Conservation (phyloP, 1,140 invertebrate genomes). For the Zaprionus tsacasi region DNA sequence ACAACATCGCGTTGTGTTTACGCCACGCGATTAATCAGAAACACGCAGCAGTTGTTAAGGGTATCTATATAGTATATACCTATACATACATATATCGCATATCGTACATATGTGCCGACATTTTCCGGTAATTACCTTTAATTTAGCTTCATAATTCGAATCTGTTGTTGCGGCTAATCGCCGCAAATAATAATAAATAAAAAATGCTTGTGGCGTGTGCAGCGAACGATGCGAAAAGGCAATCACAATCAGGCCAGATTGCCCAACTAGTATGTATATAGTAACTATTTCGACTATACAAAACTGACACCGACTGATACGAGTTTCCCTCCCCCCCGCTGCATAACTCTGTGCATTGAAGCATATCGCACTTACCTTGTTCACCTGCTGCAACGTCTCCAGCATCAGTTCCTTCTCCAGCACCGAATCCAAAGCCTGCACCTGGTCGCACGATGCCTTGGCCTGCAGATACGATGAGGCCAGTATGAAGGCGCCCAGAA, state of each 20-base stretch:
- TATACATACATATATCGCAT: slow-evolving; percentile 4
- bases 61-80: background rate
- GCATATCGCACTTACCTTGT: slow-evolving; percentile 84
- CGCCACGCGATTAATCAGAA: slow-evolving; percentile 29
- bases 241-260: slow-evolving; percentile 48
- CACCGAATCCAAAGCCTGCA: slow-evolving; percentile 87
- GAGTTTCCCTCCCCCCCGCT: slow-evolving; percentile 14
- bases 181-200: slow-evolving; percentile 2
- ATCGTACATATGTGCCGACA: slow-evolving; percentile 47
- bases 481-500: slow-evolving; percentile 91
- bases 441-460: slow-evolving; percentile 88
- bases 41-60: slow-evolving; percentile 30
- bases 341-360: slow-evolving; percentile 57
- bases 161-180: slow-evolving; percentile 31
- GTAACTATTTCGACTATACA: slow-evolving; percentile 11
- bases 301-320: slow-evolving; percentile 55
- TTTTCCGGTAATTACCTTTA: slow-evolving; percentile 82
- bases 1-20: background rate
- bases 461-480: slow-evolving; percentile 92
- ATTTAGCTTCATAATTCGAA: slow-evolving; percentile 72
- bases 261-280: slow-evolving; percentile 57
- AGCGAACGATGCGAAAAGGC: slow-evolving; percentile 62
- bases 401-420: slow-evolving; percentile 87
- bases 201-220: slow-evolving; percentile 55
- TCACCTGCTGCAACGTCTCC: slow-evolving; percentile 86